These are phyloP conservation scores for Odontomachus brunneus DNA, from an alignment of 1,140 invertebrate genomes.

Conservation along the genomic window DNA sequence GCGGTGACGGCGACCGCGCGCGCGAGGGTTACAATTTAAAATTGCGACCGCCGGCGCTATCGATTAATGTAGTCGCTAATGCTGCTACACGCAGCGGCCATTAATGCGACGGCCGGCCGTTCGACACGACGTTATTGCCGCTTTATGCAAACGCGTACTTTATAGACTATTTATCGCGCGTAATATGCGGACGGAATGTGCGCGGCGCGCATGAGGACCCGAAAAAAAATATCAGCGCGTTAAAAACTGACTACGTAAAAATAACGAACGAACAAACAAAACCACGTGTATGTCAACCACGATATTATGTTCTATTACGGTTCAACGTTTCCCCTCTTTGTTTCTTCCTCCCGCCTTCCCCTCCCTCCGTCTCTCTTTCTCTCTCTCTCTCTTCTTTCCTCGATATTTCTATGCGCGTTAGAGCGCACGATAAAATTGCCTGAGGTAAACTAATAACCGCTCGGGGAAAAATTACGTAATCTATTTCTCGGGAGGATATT, in stretches of 20 bases:
- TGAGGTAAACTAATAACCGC: no score
- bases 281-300: neutral
- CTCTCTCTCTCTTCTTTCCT: neutral
- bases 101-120: constrained; percentile 36
- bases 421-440: no score
- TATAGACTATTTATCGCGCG: constrained; percentile 52
- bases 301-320: constrained; percentile 40
- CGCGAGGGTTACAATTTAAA: constrained; percentile 37
- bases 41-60: constrained; percentile 34
- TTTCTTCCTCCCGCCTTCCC: neutral
- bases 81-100: constrained; percentile 27
- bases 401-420: no score
- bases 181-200: constrained; percentile 17
- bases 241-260: constrained; percentile 27
- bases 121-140: constrained; percentile 46
- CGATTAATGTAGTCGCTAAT: constrained; percentile 54
- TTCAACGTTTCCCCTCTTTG: neutral
- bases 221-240: constrained; percentile 11
- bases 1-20: constrained; percentile 23
- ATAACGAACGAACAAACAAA: constrained; percentile 1
- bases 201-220: neutral
- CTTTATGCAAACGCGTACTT: constrained; percentile 40
- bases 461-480: no score
- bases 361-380: no score
- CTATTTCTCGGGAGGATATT: no score